Base-by-base conservation (phyloP, 2,888 invertebrate genomes). In the Leptopilina drosophilae region DNA sequence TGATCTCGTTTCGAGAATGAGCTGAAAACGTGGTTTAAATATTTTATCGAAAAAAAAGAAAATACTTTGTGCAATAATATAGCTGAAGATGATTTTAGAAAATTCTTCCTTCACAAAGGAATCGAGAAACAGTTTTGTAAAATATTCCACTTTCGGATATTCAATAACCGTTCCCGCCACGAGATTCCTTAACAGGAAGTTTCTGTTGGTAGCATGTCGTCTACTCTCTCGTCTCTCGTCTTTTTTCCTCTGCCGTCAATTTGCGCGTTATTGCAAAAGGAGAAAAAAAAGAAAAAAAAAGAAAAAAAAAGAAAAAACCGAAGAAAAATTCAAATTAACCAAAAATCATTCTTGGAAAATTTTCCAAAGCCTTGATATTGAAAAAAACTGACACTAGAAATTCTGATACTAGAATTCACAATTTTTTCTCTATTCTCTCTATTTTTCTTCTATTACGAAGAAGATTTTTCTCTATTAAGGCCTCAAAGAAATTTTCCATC, bases 141-240 rank as follows among this genome's bases (percentile, higher is more conserved):
- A 73, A 56, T 73, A 73, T 73, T 73, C n/a, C 33, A 33, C 73
- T 73, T 56, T 53, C 56, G 73, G 73, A 56, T 56, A 73, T 73
- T 56, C 73, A 73, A 73, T 56, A 73, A 73, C 73, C 73, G 73
- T 33, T 73, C 73, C 53, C 73, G 26, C 73, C 73, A 56, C 56
- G 33, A 33, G 56, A 73, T 73, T 73, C 33, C 56, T 2, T 73
- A 73, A 56, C 56, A 33, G 73, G 73, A 73, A 73, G 73, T 73
- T 56, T 56, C 56, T 73, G 56, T 40, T 33, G 56, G 56, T 40
- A 56, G 56, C 53, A 14, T 73, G 56, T 73, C 56, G 56, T 56
- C 73, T 40, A n/a, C 33, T 56, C 40, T 20, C 73, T 56, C 73
- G 73, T 56, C 56, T 53, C 56, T 53, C 56, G 33, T 53, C 53